A percentile compares a stretch with the other conserved stretches of the same genome.
These are phyloP conservation scores for Ibycter americanus DNA, from an alignment of 2,797 vertebrate genomes.

Conservation along the genomic window DNA sequence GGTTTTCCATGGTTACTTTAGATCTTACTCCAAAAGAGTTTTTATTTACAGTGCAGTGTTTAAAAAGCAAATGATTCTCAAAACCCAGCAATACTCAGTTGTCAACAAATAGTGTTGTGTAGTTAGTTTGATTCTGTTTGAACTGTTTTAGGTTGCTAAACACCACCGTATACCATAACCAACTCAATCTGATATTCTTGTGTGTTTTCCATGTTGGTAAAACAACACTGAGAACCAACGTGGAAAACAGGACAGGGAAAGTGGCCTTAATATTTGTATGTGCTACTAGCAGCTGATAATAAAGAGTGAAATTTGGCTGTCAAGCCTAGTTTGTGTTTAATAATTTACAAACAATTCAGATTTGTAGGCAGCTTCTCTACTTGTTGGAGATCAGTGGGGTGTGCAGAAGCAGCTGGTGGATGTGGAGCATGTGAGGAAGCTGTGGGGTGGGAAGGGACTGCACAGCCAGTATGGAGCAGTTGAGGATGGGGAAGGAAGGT, in stretches of 20 bases:
- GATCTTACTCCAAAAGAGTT: background rate
- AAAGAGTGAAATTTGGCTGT: background rate
- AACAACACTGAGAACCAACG: background rate
- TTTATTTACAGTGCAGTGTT: background rate
- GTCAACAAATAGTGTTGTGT: background rate
- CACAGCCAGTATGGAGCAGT: accelerated
- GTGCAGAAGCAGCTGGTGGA: background rate
- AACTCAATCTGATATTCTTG: background rate
- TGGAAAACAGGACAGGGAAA: background rate
- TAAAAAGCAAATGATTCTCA: background rate
- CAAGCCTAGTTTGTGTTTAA: background rate
- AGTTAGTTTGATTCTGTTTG: background rate
- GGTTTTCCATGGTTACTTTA: background rate
- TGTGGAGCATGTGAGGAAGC: background rate
- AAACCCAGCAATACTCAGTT: background rate
- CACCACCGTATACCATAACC: background rate
- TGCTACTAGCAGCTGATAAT: background rate
- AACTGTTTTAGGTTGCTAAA: background rate
- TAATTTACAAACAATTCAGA: background rate
- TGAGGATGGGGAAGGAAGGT: background rate
- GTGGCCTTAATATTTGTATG: background rate
- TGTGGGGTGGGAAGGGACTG: background rate
- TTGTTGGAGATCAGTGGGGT: background rate
- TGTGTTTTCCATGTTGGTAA: background rate
- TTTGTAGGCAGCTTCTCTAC: background rate